These are phyloP conservation scores for Conus betulinus DNA, from an alignment of 1,140 invertebrate genomes.

Conservation along the genomic window DNA sequence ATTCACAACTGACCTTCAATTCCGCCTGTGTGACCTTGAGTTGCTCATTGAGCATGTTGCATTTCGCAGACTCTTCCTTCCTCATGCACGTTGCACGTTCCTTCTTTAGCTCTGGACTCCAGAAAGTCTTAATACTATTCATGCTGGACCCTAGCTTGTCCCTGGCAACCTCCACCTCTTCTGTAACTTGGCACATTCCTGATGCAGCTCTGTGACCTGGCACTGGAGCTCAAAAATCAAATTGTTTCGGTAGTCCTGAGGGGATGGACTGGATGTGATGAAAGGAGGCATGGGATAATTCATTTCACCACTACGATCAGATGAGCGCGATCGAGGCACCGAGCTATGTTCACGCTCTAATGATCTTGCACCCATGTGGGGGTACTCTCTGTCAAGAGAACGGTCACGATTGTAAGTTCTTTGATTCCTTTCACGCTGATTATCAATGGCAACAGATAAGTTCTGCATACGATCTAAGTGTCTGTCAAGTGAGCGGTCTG, in stretches of 20 bases:
- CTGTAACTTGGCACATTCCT: constrained; percentile 96
- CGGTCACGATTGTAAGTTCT: constrained; percentile 61
- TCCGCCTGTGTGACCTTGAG: constrained; percentile 96
- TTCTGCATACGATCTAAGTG: constrained; percentile 64
- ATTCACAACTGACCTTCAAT: constrained; percentile 89
- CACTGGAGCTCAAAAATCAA: constrained; percentile 92
- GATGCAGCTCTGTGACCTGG: constrained; percentile 95
- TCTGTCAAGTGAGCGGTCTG: constrained; percentile 65
- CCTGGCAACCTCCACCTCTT: constrained; percentile 96
- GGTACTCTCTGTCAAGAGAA: constrained; percentile 72
- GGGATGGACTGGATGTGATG: constrained; percentile 55
- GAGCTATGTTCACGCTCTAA: constrained; percentile 69
- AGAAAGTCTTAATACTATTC: constrained; percentile 99
- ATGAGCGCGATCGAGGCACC: constrained; percentile 59
- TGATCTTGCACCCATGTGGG: constrained; percentile 72
- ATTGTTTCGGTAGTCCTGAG: constrained; percentile 68
- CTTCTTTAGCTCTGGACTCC: constrained; percentile 99
- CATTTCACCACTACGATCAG: constrained; percentile 57
- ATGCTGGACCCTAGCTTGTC: constrained; percentile 98
- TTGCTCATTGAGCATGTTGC: constrained; percentile 97
- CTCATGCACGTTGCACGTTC: constrained; percentile 93
- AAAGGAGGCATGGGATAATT: constrained; percentile 45
- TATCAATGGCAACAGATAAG: constrained; percentile 48
- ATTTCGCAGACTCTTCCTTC: constrained; percentile 98
- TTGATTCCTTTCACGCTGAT: constrained; percentile 23